Percentiles rank a stretch among this genome's conserved stretches.
phyloP scores from a whole-genome alignment of 2,888 invertebrate genomes.

The Xylocampa areola region DNA sequence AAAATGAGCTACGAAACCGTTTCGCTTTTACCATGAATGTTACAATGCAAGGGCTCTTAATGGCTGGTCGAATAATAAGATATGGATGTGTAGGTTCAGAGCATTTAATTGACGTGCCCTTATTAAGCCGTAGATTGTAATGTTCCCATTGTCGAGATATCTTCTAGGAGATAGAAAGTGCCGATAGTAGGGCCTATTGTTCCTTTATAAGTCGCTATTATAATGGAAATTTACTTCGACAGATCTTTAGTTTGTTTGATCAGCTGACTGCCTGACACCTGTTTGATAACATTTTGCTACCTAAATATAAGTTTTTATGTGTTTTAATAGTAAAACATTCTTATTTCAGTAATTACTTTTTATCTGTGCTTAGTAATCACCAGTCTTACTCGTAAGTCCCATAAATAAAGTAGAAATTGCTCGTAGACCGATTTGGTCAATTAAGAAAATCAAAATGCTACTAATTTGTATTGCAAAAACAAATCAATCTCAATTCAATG shows the following conservation, averaged over 20 bases:
- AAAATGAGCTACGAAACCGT: slow-evolving; percentile 34
- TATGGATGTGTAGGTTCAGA: slow-evolving; percentile 41
- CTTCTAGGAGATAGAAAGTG: slow-evolving; percentile 25
- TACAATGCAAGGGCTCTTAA: slow-evolving; percentile 48
- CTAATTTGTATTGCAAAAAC: slow-evolving; percentile 14
- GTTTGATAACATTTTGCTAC: not conserved
- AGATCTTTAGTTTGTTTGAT: slow-evolving; percentile 21
- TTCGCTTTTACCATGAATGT: slow-evolving; percentile 42
- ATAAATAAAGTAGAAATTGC: not conserved
- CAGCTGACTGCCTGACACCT: slow-evolving; percentile 9
- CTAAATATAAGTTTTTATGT: no score
- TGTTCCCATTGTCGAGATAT: slow-evolving; percentile 39
- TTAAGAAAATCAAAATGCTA: not conserved
- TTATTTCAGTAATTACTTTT: no score
- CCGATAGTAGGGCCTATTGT: slow-evolving; percentile 27
- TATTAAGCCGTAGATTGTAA: slow-evolving; percentile 53
- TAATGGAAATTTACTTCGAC: slow-evolving; percentile 8
- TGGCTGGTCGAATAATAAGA: slow-evolving; percentile 45
- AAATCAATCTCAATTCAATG: slow-evolving; percentile 17
- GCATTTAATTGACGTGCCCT: slow-evolving; percentile 58
- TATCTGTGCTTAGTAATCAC: no score
- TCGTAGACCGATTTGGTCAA: not conserved
- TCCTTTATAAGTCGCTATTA: slow-evolving; percentile 3
- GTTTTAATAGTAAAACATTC: not conserved
- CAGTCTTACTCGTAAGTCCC: no score